These are phyloP conservation scores for Gulo gulo DNA, from an alignment of 2,113 vertebrate genomes.

Conservation along the genomic window DNA sequence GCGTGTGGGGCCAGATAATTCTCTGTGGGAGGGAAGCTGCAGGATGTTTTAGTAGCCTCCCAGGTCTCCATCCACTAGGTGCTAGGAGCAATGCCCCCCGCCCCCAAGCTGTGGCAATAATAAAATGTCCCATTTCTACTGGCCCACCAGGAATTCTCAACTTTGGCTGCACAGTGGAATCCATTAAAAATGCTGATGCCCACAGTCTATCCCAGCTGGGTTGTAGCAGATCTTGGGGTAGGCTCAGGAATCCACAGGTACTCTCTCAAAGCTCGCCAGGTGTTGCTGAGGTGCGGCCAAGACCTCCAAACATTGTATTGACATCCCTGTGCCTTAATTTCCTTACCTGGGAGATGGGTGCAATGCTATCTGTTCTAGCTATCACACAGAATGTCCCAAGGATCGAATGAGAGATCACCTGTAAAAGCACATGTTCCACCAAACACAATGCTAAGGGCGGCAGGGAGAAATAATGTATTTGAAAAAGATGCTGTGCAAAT, in stretches of 20 bases:
- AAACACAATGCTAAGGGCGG: neutral
- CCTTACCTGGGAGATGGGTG: neutral
- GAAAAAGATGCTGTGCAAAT: slow-evolving; percentile 43
- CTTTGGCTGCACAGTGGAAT: neutral
- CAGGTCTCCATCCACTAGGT: neutral
- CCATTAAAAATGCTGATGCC: neutral
- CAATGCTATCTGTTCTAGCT: neutral
- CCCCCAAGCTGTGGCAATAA: neutral
- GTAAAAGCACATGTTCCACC: neutral
- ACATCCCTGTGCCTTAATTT: neutral
- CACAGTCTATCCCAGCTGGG: neutral
- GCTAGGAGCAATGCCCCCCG: neutral
- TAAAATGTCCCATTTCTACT: neutral
- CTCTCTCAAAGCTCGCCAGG: neutral
- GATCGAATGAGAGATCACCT: neutral
- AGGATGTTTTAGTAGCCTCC: neutral
- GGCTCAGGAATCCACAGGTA: neutral
- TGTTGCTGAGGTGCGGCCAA: neutral
- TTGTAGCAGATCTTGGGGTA: neutral
- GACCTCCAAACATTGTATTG: neutral
- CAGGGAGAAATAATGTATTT: neutral
- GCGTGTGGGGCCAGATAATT: neutral
- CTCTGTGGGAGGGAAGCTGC: neutral
- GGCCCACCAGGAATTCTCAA: neutral
- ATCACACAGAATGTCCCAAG: neutral